Evolutionary conservation across 2,888 invertebrate species (phyloP).

Genomic region (Drosophila prolongata): DNA sequence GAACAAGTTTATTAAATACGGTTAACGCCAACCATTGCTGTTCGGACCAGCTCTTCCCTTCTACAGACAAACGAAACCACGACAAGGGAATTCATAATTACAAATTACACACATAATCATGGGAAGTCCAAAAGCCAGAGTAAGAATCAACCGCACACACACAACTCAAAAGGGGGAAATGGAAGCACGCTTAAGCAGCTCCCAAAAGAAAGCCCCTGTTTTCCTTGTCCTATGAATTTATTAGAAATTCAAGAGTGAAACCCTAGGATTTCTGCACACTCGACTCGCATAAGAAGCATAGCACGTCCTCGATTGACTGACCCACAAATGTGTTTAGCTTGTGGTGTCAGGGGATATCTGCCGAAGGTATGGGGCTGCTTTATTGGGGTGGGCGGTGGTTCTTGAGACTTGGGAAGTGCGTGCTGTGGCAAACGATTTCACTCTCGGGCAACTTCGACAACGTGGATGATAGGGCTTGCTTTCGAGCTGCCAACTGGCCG

Average conservation of each 20-base stretch:
- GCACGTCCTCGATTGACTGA: constrained; percentile 63
- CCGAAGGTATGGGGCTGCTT: not conserved
- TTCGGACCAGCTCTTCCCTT: not conserved
- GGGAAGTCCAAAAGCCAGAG: constrained; percentile 20
- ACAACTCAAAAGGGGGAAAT: not conserved
- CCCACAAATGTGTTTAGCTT: constrained; percentile 63
- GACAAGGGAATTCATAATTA: constrained; percentile 72
- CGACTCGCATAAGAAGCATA: constrained; percentile 15
- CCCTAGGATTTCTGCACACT: constrained; percentile 66
- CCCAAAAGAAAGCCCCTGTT: not conserved
- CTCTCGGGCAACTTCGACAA: constrained; percentile 37
- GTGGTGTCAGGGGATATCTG: constrained; percentile 19
- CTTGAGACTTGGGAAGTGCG: constrained; percentile 32
- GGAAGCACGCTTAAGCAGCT: constrained; percentile 9
- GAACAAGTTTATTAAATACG: constrained; percentile 54
- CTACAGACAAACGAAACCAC: constrained; percentile 6
- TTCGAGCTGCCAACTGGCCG: too few relatives aligned
- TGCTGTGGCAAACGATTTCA: constrained; percentile 38
- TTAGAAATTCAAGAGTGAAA: constrained; percentile 79
- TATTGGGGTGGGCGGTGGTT: not conserved
- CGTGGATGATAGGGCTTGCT: not conserved
- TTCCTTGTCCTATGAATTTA: constrained; percentile 66
- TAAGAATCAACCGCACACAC: constrained; percentile 17
- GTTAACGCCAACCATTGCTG: not conserved
- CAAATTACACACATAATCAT: constrained; percentile 75